These are phyloP conservation scores for Notolepis coatsorum DNA, from an alignment of 2,797 vertebrate species.

Conservation along the genomic window DNA sequence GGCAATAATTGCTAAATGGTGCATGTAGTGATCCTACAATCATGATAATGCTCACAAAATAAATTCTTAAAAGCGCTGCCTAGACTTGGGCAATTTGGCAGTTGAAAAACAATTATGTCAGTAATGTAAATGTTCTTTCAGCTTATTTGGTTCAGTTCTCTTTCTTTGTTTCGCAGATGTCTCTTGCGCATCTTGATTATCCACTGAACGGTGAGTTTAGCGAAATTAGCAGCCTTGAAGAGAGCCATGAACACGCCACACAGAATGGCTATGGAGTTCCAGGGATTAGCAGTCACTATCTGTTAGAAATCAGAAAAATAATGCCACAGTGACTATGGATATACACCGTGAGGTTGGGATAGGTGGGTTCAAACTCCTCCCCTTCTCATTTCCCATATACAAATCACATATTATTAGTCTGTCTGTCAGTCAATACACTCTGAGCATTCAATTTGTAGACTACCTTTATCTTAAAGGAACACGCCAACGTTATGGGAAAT, in stretches of 20 bases:
- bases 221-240: slow-evolving; percentile 97
- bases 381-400: no score
- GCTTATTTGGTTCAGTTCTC: slow-evolving; percentile 86
- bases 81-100: background rate
- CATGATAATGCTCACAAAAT: background rate
- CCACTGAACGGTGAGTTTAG: slow-evolving; percentile 94
- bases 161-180: slow-evolving; percentile 84
- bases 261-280: slow-evolving; percentile 94
- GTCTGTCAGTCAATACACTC: background rate
- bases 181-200: slow-evolving; percentile 93
- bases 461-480: no score
- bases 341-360: no score
- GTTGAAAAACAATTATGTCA: background rate
- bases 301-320: slow-evolving; percentile 62
- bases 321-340: no score
- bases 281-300: slow-evolving; percentile 96
- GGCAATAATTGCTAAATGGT: background rate
- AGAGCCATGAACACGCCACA: slow-evolving; percentile 96
- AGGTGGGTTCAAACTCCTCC: no score
- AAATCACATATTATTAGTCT: no score
- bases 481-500: no score
- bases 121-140: slow-evolving; percentile 63
- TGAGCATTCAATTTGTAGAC: no score
- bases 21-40: background rate
- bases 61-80: background rate